phyloP scores from a whole-genome alignment of 2,113 vertebrate species.

The Amphiprion percula region DNA sequence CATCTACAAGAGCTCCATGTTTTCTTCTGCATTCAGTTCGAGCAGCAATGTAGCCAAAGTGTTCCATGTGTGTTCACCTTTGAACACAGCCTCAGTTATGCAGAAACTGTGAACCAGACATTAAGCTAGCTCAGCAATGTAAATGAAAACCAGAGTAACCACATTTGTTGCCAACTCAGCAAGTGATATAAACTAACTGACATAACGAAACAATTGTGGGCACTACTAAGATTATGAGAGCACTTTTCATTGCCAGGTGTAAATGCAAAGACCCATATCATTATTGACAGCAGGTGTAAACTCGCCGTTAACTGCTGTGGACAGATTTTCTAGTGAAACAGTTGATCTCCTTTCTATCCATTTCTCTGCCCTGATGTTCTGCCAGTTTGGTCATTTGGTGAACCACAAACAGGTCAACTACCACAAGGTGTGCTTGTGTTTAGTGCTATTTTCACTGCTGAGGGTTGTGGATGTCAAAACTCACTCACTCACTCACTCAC shows the following conservation, averaged over 20 bases:
- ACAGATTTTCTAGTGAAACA: not conserved
- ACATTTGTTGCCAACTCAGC: too few relatives aligned
- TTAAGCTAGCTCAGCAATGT: too few relatives aligned
- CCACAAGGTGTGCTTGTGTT: not conserved
- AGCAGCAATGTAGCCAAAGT: too few relatives aligned
- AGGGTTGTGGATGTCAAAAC: not conserved
- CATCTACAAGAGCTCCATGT: too few relatives aligned
- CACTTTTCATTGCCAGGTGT: not conserved
- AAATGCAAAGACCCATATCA: not conserved
- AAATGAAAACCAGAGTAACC: too few relatives aligned
- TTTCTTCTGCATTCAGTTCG: too few relatives aligned
- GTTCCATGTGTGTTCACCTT: too few relatives aligned
- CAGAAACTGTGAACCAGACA: too few relatives aligned
- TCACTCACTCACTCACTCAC: not conserved
- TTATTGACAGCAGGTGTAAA: not conserved
- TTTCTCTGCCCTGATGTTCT: not conserved
- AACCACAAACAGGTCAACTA: constrained; percentile 22
- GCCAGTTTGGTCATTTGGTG: constrained; percentile 11
- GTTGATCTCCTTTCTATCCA: not conserved
- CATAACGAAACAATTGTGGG: too few relatives aligned
- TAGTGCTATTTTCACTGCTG: constrained; percentile 1
- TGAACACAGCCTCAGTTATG: too few relatives aligned
- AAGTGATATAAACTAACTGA: too few relatives aligned
- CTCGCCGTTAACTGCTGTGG: too few relatives aligned
- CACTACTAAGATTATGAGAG: not conserved